These are phyloP conservation scores for Chironomus tepperi DNA, from an alignment of 1,140 invertebrate genomes.

Conservation along the genomic window DNA sequence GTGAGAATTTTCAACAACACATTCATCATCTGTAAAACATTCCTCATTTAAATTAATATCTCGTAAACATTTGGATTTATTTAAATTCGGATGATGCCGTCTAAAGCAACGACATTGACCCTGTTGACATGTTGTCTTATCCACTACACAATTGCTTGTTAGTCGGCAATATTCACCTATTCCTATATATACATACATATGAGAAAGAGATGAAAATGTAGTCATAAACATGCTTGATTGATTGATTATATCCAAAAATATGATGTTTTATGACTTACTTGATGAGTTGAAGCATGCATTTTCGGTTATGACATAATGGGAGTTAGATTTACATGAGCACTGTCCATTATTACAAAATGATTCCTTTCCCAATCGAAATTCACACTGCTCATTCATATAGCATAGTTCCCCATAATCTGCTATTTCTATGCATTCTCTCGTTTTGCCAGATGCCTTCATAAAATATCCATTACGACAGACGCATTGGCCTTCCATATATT, in stretches of 20 bases:
- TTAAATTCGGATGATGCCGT: not conserved
- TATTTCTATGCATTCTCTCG: not conserved
- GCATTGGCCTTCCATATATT: slow-evolving; percentile 1
- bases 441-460: slow-evolving; percentile 8
- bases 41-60: not conserved
- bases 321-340: not conserved
- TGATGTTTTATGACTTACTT: not conserved
- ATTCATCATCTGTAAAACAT: slow-evolving; percentile 22
- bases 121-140: slow-evolving; percentile 5
- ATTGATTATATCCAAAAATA: not conserved
- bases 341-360: not conserved
- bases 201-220: not conserved
- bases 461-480: slow-evolving; percentile 23
- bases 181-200: not conserved
- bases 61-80: not conserved
- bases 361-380: slow-evolving; percentile 11
- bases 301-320: slow-evolving; percentile 18
- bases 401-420: not conserved
- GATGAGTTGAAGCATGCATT: slow-evolving; percentile 17
- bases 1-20: not conserved
- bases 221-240: not conserved
- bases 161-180: slow-evolving; percentile 24
- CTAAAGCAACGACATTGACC: slow-evolving; percentile 12
- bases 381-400: slow-evolving; percentile 20
- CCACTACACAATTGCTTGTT: slow-evolving; percentile 20